These are phyloP conservation scores for Anabacerthia variegaticeps DNA, from an alignment of 2,797 vertebrate species.

Conservation along the genomic window DNA sequence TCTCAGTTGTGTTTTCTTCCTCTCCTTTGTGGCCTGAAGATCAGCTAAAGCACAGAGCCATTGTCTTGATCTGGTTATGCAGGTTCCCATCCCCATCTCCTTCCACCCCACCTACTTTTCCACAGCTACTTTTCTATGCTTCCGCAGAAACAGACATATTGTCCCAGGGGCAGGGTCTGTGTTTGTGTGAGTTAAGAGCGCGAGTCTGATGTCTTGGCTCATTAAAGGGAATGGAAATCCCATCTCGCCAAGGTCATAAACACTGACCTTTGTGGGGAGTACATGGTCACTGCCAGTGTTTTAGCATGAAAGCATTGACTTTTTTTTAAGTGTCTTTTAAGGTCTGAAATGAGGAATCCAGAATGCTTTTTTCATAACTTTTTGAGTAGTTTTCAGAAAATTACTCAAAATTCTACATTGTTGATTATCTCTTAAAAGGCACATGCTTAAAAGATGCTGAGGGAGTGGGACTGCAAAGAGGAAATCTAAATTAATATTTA, in stretches of 20 bases:
- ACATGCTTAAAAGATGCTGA: not conserved
- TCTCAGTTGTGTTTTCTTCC: not conserved
- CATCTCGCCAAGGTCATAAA: constrained; percentile 49
- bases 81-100: not conserved
- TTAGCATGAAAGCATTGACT: not conserved
- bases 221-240: constrained; percentile 61
- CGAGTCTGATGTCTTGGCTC: constrained; percentile 23
- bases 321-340: not conserved
- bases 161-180: constrained; percentile 13
- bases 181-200: not conserved
- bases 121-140: not conserved
- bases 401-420: not conserved
- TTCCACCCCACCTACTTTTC: not conserved
- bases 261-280: not conserved
- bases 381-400: not conserved
- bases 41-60: too few relatives aligned
- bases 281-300: not conserved
- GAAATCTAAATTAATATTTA: not conserved
- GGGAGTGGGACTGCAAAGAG: not conserved
- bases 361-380: not conserved
- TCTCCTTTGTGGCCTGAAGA: not conserved
- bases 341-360: not conserved
- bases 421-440: not conserved
- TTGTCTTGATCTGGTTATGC: not conserved
- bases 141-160: not conserved